Conservation (phyloP, 2,888 invertebrate species). For the Ochropacha duplaris region DNA sequence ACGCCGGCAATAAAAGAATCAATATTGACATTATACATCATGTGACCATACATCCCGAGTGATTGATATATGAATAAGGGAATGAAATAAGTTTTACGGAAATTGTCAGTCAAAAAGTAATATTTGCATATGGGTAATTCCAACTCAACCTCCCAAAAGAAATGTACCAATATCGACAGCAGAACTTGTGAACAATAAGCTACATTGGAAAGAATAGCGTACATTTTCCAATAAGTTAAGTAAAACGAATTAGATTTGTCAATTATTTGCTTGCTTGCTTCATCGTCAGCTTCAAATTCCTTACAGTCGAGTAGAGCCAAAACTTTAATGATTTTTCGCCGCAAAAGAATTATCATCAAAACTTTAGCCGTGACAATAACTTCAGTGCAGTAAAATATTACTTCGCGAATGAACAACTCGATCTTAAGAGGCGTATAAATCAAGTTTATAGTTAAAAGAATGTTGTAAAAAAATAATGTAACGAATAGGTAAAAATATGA, state of each 20-base stretch:
- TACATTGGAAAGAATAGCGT: slow-evolving; percentile 37
- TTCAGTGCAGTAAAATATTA: slow-evolving; percentile 60
- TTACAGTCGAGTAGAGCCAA: slow-evolving; percentile 55
- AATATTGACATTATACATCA: slow-evolving; percentile 60
- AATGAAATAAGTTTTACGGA: slow-evolving; percentile 44
- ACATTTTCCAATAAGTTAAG: slow-evolving; percentile 42
- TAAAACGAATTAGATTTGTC: slow-evolving; percentile 36
- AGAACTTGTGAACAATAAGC: slow-evolving; percentile 45
- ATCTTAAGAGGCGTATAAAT: slow-evolving; percentile 55
- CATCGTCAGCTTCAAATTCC: slow-evolving; percentile 46
- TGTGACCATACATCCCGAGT: slow-evolving; percentile 59
- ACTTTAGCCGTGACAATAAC: slow-evolving; percentile 52
- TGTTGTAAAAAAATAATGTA: slow-evolving; percentile 47
- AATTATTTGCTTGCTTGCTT: slow-evolving; percentile 40
- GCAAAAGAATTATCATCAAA: slow-evolving; percentile 51
- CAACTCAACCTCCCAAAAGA: slow-evolving; percentile 38
- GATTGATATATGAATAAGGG: slow-evolving; percentile 58
- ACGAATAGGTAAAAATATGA: slow-evolving; percentile 44
- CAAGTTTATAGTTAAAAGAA: slow-evolving; percentile 56
- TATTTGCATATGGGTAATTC: slow-evolving; percentile 65
- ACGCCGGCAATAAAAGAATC: slow-evolving; percentile 62
- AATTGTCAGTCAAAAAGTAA: slow-evolving; percentile 58
- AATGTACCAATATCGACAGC: slow-evolving; percentile 41
- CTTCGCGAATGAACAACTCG: slow-evolving; percentile 58
- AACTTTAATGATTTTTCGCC: slow-evolving; percentile 44